Evolutionary conservation across 2,888 invertebrate species (phyloP).

Genomic region (Gisinianus flammeolus): DNA sequence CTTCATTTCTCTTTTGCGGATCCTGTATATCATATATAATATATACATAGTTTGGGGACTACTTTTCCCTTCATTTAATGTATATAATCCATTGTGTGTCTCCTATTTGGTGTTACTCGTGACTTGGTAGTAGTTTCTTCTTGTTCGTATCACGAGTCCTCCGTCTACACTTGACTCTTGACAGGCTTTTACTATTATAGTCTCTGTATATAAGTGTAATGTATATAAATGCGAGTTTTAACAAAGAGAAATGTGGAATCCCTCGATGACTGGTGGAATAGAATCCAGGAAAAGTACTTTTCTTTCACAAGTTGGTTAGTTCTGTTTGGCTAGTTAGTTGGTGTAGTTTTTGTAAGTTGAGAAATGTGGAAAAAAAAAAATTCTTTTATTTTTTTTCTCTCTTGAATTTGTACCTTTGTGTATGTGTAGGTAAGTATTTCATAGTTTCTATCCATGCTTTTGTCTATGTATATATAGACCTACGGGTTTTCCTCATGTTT

Average conservation of each 20-base stretch:
- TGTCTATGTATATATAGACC: too few species aligned
- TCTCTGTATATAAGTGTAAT: neutral
- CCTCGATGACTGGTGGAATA: too few species aligned
- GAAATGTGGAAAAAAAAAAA: neutral
- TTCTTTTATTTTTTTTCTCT: neutral
- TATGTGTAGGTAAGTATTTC: too few species aligned
- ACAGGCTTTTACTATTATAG: neutral
- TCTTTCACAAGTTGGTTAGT: neutral
- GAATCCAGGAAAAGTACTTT: neutral
- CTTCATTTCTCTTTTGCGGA: neutral
- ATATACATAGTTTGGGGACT: too few species aligned
- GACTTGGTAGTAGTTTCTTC: neutral
- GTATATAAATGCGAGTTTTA: neutral
- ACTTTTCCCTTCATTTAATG: neutral
- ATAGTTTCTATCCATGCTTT: too few species aligned
- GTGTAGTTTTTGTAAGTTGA: neutral
- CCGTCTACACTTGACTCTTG: neutral
- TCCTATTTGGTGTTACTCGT: too few species aligned
- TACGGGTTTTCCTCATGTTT: too few species aligned
- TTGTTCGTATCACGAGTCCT: too few species aligned
- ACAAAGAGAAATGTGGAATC: too few species aligned
- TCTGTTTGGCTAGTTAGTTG: neutral
- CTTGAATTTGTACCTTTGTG: neutral
- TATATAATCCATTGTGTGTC: neutral
- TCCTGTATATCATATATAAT: too few species aligned